phyloP scores from a whole-genome alignment of 2,113 vertebrate genomes.

The Xyrauchen texanus region DNA sequence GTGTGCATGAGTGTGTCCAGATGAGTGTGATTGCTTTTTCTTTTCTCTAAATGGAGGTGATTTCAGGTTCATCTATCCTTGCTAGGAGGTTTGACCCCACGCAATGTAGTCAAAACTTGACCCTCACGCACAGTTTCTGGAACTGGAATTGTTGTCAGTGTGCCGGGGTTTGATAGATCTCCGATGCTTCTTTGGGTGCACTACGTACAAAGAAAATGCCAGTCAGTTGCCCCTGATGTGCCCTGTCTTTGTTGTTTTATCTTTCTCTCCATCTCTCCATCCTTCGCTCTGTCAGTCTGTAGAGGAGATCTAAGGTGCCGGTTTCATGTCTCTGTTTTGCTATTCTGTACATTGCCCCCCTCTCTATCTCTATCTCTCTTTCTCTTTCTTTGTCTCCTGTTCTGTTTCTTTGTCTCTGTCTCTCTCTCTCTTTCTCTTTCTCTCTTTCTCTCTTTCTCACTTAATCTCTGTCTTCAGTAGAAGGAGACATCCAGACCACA shows the following conservation, averaged over 20 bases:
- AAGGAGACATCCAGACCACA: too few species aligned
- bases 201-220: conserved; percentile 34
- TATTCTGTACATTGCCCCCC: neutral
- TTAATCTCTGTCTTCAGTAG: conserved; percentile 5
- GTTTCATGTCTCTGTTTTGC: conserved; percentile 42
- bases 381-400: neutral
- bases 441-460: too few species aligned
- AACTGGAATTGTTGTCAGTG: conserved; percentile 22
- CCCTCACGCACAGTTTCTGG: neutral
- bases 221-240: neutral
- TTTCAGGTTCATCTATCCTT: too few species aligned
- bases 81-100: too few species aligned
- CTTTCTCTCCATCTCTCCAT: neutral
- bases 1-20: neutral
- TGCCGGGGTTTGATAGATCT: neutral
- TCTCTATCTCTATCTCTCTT: conserved; percentile 11
- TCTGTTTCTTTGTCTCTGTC: too few species aligned
- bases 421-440: too few species aligned
- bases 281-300: conserved; percentile 37
- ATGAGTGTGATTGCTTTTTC: too few species aligned
- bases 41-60: too few species aligned
- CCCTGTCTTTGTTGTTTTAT: conserved; percentile 7
- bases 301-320: conserved; percentile 41
- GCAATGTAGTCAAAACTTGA: too few species aligned
- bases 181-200: neutral